Evolutionary conservation across 2,888 invertebrate genomes (phyloP), one percentile per base, ranked within the genome.

Genomic region (Tuberolachnus salignus): DNA sequence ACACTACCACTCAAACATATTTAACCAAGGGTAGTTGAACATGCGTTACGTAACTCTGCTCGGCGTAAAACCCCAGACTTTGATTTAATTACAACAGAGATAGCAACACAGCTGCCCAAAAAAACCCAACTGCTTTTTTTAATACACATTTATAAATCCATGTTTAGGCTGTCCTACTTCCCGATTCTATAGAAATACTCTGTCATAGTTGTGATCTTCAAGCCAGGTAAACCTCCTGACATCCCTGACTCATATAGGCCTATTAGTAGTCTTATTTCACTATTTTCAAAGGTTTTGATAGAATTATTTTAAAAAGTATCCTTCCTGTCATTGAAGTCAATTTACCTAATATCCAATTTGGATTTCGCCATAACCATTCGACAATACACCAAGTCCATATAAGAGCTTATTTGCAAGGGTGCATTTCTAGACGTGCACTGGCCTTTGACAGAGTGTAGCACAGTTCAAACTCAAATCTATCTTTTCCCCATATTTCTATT

Each of bases 21-120:
- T 16, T 9, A 23, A 59, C 71, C 71, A 42, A 59, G 44, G 2
- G 71, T 55, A 2, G 46, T 71, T 21, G 57, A 59, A 55, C 55
- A 16, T 26, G 21, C 11, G 9, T 55, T 71, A n/a, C 26, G 6
- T 11, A 53, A 55, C 23, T 70, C 42, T 4, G 3, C 55, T 23
- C 42, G 42, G 13, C 42, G 23, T 9, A 71, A 71, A 55, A 53
- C 8, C 61, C 72, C 72, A 46, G 72, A 26, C 10, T 72, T 23
- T 26, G 72, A 72, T 44, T 46, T 73, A 61, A 73, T 73, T 11
- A 72, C 61, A 61, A 61, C 61, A n/a, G 34, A 71, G 46, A 16
- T 70, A 57, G 21, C 21, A 8, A 13, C 55, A n/a, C 42, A 71
- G 19, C 44, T 71, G 1, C 72, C 61, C 21, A 63, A 72, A 46